Conservation (phyloP, 2,113 vertebrate genomes). For the Orcinus orca region DNA sequence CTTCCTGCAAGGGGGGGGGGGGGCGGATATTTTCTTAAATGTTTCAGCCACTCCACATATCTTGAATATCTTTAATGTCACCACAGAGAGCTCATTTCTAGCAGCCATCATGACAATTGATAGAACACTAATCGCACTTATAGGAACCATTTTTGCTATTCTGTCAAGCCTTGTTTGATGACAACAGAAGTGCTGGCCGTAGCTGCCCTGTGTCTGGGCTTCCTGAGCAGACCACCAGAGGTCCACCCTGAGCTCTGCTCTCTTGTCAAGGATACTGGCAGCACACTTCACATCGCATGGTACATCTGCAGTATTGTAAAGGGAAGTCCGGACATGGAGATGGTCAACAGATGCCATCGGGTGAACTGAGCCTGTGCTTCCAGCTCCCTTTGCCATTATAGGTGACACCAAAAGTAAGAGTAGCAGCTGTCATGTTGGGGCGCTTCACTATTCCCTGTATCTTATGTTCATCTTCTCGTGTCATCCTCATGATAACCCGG, state of each 20-base stretch:
- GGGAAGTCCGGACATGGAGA: not conserved
- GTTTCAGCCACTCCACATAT: not conserved
- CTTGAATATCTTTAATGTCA: not conserved
- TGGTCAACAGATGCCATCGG: not conserved
- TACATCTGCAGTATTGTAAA: not conserved
- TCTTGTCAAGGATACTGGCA: not conserved
- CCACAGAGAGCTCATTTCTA: not conserved
- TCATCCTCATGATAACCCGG: not conserved
- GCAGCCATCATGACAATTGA: not conserved
- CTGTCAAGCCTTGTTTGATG: not conserved
- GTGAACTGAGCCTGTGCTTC: not conserved
- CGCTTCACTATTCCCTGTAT: not conserved
- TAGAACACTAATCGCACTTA: too few species aligned
- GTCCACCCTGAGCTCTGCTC: not conserved
- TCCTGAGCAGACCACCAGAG: not conserved
- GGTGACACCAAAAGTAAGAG: not conserved
- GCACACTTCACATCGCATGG: not conserved
- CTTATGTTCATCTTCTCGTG: not conserved
- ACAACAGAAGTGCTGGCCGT: too few species aligned
- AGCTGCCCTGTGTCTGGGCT: fast-evolving
- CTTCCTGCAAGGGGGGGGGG: not conserved
- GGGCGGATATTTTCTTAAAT: not conserved
- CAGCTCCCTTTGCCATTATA: not conserved
- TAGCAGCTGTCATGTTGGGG: fast-evolving
- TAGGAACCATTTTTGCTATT: not conserved